Evolutionary conservation across 2,113 vertebrate genomes (phyloP).

Genomic region (Pandion haliaetus): DNA sequence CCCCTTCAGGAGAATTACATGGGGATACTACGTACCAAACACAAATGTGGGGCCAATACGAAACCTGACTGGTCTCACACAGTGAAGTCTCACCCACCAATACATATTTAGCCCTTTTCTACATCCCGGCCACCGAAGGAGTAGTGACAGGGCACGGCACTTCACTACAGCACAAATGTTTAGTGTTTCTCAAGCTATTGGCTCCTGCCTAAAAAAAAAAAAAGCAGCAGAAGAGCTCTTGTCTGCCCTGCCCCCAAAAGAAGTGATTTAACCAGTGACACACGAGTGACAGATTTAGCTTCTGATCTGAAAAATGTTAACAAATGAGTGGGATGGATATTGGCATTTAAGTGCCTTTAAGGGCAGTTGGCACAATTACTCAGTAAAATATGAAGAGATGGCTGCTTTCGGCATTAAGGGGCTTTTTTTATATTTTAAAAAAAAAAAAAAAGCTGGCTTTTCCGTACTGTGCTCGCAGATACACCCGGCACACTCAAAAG

Average conservation of each 20-base stretch:
- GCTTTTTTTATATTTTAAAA: not conserved
- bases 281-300: slow-evolving; percentile 30
- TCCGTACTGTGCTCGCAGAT: not conserved
- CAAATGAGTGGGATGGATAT: slow-evolving; percentile 44
- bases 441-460: not conserved
- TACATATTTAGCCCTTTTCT: not conserved
- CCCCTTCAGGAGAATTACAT: not conserved
- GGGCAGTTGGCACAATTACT: slow-evolving; percentile 46
- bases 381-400: slow-evolving; percentile 39
- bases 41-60: not conserved
- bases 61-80: not conserved
- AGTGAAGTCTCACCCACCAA: not conserved
- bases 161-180: not conserved
- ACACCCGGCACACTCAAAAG: fast-evolving
- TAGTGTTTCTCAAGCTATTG: not conserved
- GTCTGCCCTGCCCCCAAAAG: not conserved
- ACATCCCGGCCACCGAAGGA: not conserved
- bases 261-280: slow-evolving; percentile 38
- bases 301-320: slow-evolving; percentile 52
- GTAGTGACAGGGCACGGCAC: not conserved
- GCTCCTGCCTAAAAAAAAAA: not conserved
- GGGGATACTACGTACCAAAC: not conserved
- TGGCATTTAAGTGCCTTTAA: slow-evolving; percentile 47
- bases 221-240: not conserved
- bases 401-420: slow-evolving; percentile 5